Evolutionary conservation across 2,797 vertebrate genomes (phyloP), one percentile per base, ranked within the genome.

Genomic region (Rhinatrema bivittatum): DNA sequence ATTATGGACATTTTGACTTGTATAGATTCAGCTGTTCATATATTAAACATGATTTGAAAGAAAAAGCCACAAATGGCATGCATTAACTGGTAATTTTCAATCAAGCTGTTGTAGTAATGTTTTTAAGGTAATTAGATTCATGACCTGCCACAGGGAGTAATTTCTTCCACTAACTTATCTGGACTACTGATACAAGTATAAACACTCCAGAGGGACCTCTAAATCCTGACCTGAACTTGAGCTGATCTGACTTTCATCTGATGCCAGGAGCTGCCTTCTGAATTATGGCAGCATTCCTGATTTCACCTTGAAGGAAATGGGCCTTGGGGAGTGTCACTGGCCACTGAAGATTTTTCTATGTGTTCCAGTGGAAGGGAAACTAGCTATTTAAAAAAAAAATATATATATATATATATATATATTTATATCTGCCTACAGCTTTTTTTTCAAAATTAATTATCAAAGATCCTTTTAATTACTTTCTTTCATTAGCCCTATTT

Each of bases 141-240:
- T 25, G 32, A 44, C 41, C 46, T 48, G 50, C 49, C 48, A 56
- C 7, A 10, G 29, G 42, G 50, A 63, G 28, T 16, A 29, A 50
- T 63, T 64, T 59, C 53, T 65, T 44, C 50, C 29, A 35, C 33
- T 29, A 38, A 70, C 46, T 46, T 62, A 42, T 35, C 62, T 63
- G 46, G 56, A 70, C 67, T 41, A 47, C 10, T 63, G 55, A 61
- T 39, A 61, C 27, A 53, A 46, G 27, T 40, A 42, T 40, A 45
- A 74, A 58, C 40, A 56, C 40, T 60, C 60, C 59, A 38, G 35
- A n/a, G 48, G 46, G 57, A 40, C 36, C 57, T 56, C 62, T 63
- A 53, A 51, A 76, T 72, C 61, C 52, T 46, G 48, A 65, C 65
- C 54, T 52, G 34, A 62, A 68, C 60, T 58, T 62, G 47, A 69